Conservation (phyloP, 1,140 invertebrate genomes). For the Frieseomelitta varia region DNA sequence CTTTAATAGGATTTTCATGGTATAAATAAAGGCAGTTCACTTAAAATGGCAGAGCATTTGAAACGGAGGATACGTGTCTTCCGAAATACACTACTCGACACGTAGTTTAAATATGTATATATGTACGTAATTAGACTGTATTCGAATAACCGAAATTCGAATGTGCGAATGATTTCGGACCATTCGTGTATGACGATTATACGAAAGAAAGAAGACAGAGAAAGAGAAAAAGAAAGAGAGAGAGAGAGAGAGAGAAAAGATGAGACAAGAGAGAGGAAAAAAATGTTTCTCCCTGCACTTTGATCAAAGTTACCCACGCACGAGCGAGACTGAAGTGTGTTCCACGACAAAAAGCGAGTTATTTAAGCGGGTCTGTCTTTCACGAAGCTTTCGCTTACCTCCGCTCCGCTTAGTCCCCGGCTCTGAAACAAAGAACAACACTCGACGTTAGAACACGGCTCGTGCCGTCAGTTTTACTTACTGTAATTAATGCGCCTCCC, state of each 20-base stretch:
- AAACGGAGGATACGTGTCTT: no score
- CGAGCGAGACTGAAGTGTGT: background rate
- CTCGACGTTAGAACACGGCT: background rate
- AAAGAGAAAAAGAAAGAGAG: background rate
- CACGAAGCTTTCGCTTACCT: constrained; percentile 2
- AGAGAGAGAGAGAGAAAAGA: background rate
- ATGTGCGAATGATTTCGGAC: no score
- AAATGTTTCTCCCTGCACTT: background rate
- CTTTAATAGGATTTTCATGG: no score
- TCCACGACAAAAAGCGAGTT: background rate
- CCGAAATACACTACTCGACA: no score
- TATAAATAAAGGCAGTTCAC: no score
- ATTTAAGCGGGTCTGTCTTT: background rate
- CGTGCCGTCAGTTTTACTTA: background rate
- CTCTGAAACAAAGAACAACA: constrained; percentile 21
- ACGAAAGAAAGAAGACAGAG: background rate
- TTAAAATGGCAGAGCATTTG: no score
- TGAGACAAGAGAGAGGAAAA: no score
- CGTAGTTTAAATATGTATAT: no score
- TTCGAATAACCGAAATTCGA: no score
- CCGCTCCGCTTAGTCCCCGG: background rate
- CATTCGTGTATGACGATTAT: background rate
- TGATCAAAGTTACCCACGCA: constrained; percentile 20
- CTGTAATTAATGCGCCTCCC: constrained; percentile 5
- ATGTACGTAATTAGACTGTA: no score